A percentile compares a stretch with the other conserved stretches of the same genome.
phyloP scores from a whole-genome alignment of 2,113 vertebrate genomes.

The Strix aluco region DNA sequence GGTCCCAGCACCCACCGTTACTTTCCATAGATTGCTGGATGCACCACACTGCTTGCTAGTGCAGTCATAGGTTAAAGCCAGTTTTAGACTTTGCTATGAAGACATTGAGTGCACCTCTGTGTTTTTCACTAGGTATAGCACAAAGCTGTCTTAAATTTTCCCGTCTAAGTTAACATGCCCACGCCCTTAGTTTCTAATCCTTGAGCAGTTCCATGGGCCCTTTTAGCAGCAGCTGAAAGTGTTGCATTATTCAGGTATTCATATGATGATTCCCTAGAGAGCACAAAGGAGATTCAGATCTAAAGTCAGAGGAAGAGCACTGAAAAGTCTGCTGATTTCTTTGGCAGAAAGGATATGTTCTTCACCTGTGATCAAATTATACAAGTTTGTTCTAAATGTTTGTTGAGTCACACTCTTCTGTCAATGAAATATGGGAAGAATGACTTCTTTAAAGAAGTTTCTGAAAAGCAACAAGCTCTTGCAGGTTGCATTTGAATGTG shows the following conservation, averaged over 20 bases:
- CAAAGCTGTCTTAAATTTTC: background rate
- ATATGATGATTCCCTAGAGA: background rate
- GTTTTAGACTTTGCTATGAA: background rate
- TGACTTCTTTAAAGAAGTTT: background rate
- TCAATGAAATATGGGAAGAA: background rate
- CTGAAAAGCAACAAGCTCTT: background rate
- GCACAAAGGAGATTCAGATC: background rate
- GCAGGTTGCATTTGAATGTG: background rate
- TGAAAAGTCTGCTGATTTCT: background rate
- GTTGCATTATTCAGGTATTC: background rate
- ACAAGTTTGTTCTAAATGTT: background rate
- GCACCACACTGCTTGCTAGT: background rate
- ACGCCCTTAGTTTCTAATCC: background rate
- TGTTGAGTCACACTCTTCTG: background rate
- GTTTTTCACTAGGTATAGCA: background rate
- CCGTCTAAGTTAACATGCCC: background rate
- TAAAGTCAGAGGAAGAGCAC: background rate
- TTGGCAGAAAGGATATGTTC: background rate
- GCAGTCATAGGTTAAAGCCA: background rate
- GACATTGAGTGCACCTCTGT: background rate
- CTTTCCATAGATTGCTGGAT: background rate
- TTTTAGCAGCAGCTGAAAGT: background rate
- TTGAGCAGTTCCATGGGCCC: background rate
- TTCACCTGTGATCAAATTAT: background rate
- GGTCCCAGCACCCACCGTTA: background rate